These are phyloP conservation scores for Tanytarsus gracilentus DNA, from an alignment of 2,888 invertebrate genomes.

Conservation along the genomic window DNA sequence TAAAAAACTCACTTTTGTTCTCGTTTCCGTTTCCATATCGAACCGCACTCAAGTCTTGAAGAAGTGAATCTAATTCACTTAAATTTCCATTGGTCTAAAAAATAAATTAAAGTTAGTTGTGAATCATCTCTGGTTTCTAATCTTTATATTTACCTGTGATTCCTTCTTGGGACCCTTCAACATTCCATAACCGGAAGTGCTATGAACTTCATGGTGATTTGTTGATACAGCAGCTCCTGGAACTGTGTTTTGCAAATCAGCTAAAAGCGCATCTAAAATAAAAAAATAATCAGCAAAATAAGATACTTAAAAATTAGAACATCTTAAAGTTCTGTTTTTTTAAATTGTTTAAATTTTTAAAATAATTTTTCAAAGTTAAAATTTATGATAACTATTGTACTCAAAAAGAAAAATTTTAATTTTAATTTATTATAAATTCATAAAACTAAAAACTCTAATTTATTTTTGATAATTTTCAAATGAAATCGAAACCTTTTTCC, in stretches of 20 bases:
- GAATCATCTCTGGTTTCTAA: neutral
- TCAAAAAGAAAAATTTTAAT: too few species aligned
- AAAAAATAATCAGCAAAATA: too few species aligned
- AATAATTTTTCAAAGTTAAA: too few species aligned
- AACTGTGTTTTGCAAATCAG: slow-evolving; percentile 92
- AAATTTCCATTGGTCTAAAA: slow-evolving; percentile 48
- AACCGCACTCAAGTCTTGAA: slow-evolving; percentile 84
- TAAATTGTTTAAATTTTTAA: too few species aligned
- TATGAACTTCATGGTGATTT: slow-evolving; percentile 22
- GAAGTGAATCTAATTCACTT: slow-evolving; percentile 80
- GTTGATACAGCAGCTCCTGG: slow-evolving; percentile 36
- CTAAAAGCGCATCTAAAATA: slow-evolving; percentile 84
- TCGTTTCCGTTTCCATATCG: slow-evolving; percentile 47
- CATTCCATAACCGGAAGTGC: slow-evolving; percentile 33
- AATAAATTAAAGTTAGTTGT: neutral
- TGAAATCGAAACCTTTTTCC: too few species aligned
- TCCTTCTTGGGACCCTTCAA: slow-evolving; percentile 39
- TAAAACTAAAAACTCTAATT: too few species aligned
- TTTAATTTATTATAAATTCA: too few species aligned
- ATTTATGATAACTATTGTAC: too few species aligned
- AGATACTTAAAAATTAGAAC: too few species aligned
- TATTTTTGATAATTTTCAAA: too few species aligned
- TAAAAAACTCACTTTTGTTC: slow-evolving; percentile 44
- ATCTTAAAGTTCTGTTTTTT: too few species aligned
- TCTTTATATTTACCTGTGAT: slow-evolving; percentile 38